Base-by-base conservation (phyloP, 2,888 invertebrate species). In the Cryptus armator region DNA sequence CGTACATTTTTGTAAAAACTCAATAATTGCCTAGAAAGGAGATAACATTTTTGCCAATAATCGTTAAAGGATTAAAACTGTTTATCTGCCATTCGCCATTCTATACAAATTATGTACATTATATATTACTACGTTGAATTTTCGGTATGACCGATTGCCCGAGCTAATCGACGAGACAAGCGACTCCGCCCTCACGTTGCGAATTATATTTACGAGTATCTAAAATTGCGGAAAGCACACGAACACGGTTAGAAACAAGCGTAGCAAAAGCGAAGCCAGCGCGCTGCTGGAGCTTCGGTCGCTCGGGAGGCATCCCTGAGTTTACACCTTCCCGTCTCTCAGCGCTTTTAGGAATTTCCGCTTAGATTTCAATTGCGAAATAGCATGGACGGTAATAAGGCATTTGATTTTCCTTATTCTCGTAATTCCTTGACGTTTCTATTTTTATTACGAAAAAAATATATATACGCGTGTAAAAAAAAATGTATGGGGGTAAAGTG, bases 121-220 rank as follows among this genome's bases (percentile, higher is more conserved):
- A 59, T 59, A 59, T 14, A 59, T 32, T 14, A 32, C 24, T 32
- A 24, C 59, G 59, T n/a, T 29, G 59, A 14, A 59, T 59, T 59
- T 24, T 44, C 29, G 56, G 24, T 59, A 19, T 59, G 44, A 71
- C 53, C 56, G 56, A 72, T 72, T 43, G 44, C 59, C 29, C 43
- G 44, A 59, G 44, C 29, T 19, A 59, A 72, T 72, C 59, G 59
- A 59, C 56, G 44, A 24, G 37, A 37, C 44, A 56, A 14, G 43
- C 56, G 56, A 6, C 43, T 14, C 53, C 43, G 29, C n/a, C 3
- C 44, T 43, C 19, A 62, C 44, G 74, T 48, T 74, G 62, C n/a
- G 62, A 62, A 74, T 74, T 74, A 74, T 62, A 74, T 74, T 74
- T 74, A 62, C 62, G 74, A 62, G 74, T 62, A 62, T 74, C 74